Evolutionary conservation across 2,113 vertebrate genomes (phyloP), one percentile per base, ranked within the genome.

Genomic region (Willisornis vidua): DNA sequence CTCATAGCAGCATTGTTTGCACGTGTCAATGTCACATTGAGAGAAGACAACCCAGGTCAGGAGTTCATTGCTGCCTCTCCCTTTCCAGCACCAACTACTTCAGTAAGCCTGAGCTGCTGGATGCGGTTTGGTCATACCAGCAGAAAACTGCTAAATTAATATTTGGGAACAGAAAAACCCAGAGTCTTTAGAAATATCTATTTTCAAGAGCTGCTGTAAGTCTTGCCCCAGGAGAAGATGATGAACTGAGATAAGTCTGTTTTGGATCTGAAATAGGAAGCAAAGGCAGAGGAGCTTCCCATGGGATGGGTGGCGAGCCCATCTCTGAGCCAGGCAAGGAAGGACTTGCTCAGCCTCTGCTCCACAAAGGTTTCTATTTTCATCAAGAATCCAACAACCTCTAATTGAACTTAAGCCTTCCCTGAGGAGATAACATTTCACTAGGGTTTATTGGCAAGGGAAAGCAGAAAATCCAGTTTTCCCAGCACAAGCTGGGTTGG

Each of bases 381-480:
- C 46, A 59, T 35, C 22, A 6, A 83, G 81, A 95, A 89, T 37
- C 26, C 49, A 67, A 46, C 45, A 54, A 25, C 20, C 19, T 19
- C 20, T 81, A 82, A 82, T 7, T 78, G 71, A 85, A 29, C 24
- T 45, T 80, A 81, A 93, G 46, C 37, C 45, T 79, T 80, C 73
- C 68, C 84, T n/a, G 17, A 85, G 76, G 89, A 46, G 15, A 87
- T 39, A 19, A 37, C 0, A 0, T 70, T 85, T 87, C 68, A 25
- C 52, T 63, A 11, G 48, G 26, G 29, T 46, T 84, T 59, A 24
- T 4, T 78, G 55, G 41, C 74, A 89, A 66, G 54, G 43, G 48
- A 76, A 87, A 59, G 35, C 51, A 76, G 82, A 90, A 84, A 90
- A 91, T 52, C 29, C 72, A 13, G 19, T 91, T 91, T 92, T 85